Base-by-base conservation (phyloP, 1,140 invertebrate genomes). In the Bombus huntii region DNA sequence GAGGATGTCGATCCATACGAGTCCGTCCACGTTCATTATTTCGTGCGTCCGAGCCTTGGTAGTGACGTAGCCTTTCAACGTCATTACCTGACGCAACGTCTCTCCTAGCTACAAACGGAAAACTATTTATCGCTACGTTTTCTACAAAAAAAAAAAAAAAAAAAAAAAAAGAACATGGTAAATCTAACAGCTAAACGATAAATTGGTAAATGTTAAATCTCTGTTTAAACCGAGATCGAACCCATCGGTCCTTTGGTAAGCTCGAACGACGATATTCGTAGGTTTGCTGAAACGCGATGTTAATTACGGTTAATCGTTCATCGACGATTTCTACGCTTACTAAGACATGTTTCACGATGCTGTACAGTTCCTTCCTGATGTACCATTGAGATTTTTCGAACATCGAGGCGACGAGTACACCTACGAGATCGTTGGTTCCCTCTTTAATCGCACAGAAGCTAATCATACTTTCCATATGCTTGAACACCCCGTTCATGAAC, bases 381-480 rank as follows among this genome's bases (percentile, higher is more conserved):
- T 44, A 5, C 70, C 70, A 39, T 25, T 78, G 34, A 22, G 73
- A 37, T 25, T 78, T 88, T 0, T 44, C 39, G 44, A 78, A 81
- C 0, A 62, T n/a, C 5, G 83, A 85, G 9, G 86, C 81, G 12
- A 92, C 18, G 0, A 80, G 84, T 0, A 92, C 71, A 12, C 90
- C 92, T 1, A 90, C 80, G 0, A 92, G 59, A 25, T 87, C 75
- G 10, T 78, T 47, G 5, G 68, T 88, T 22, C 88, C 90, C 57
- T 92, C 91, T 47, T 82, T 62, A 53, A 92, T 1, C 0, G 88
- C 91, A n/a, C 87, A 91, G 31, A 91, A 85, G 28, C 91, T 89
- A 0, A 85, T 66, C 73, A 25, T 25, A 0, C 78, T 28, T 0
- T 66, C 25, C 42, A 91, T 65, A 15, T 66, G 59, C 0, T 79